Evolutionary conservation across 2,113 vertebrate species (phyloP).

Genomic region (Psilopsiagon aymara): DNA sequence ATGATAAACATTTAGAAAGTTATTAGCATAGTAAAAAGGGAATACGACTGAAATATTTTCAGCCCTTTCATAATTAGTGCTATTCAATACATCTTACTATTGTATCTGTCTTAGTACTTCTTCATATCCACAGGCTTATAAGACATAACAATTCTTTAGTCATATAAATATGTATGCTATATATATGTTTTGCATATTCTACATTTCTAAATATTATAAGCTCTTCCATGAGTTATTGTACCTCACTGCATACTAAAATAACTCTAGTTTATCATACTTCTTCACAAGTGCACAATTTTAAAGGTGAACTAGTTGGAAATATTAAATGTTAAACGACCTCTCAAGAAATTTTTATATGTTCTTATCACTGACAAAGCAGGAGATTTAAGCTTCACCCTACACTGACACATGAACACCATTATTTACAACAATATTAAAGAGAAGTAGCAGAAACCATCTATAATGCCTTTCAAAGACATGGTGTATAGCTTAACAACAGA

Average conservation of each 20-base stretch:
- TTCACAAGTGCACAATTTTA: background rate
- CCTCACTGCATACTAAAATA: background rate
- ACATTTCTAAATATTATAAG: background rate
- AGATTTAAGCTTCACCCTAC: background rate
- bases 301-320: background rate
- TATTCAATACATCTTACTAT: background rate
- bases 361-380: background rate
- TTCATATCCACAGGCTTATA: background rate
- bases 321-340: background rate
- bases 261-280: background rate
- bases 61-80: background rate
- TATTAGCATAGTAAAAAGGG: background rate
- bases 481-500: conserved; percentile 10
- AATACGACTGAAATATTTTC: background rate
- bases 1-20: background rate
- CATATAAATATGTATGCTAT: background rate
- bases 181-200: background rate
- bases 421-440: background rate
- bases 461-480: background rate
- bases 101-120: background rate
- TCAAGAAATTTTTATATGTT: background rate
- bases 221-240: background rate
- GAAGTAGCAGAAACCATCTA: background rate
- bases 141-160: background rate
- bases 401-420: background rate